A percentile compares a stretch with the other conserved stretches of the same genome.
Evolutionary conservation across 1,140 invertebrate genomes (phyloP).

Genomic region (Telenomus remus): DNA sequence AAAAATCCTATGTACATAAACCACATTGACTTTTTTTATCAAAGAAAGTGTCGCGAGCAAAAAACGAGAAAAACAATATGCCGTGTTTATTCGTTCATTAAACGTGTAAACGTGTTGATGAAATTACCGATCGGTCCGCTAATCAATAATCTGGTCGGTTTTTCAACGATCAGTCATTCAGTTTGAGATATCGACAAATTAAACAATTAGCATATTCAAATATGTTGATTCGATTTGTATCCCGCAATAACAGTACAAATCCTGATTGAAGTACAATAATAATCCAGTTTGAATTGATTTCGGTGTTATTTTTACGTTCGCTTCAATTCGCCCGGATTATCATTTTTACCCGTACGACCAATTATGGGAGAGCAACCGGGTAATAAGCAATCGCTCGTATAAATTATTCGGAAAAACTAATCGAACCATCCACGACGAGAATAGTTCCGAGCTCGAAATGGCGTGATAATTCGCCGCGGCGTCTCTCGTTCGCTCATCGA

Average conservation of each 20-base stretch:
- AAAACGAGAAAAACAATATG: no score
- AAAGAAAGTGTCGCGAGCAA: no score
- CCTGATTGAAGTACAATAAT: constrained; percentile 16
- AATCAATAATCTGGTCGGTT: no score
- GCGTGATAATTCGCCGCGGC: constrained; percentile 34
- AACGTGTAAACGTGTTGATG: no score
- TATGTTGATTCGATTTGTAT: constrained; percentile 28
- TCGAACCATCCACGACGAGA: constrained; percentile 11
- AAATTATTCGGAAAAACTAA: constrained; percentile 24
- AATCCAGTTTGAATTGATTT: constrained; percentile 5
- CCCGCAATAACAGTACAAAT: constrained; percentile 10
- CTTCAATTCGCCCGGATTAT: not conserved
- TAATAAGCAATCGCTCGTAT: constrained; percentile 15
- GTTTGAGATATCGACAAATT: constrained; percentile 22
- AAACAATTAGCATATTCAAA: constrained; percentile 30
- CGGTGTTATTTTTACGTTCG: not conserved
- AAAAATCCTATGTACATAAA: no score
- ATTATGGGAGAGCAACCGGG: constrained; percentile 4
- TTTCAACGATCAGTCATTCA: constrained; percentile 21
- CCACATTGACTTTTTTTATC: no score
- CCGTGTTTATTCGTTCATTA: no score
- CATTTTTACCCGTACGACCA: not conserved
- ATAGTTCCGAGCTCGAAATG: constrained; percentile 7
- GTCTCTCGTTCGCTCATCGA: constrained; percentile 42
- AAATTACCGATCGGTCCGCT: no score